Conservation (phyloP, 2,888 invertebrate species). For the Andrena fulva region DNA sequence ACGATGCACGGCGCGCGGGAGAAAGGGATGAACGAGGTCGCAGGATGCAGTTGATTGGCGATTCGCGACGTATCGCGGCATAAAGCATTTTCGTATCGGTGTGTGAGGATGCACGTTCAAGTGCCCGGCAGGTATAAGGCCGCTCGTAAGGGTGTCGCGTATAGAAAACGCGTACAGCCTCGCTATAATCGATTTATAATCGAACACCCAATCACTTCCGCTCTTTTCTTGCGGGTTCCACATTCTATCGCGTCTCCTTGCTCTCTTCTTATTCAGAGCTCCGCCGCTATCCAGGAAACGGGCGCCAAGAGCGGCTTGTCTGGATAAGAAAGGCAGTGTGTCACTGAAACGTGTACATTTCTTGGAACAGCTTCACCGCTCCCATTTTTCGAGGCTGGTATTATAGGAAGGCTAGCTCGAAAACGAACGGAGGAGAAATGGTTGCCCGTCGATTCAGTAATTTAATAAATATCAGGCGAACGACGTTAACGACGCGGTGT, state of each 20-base stretch:
- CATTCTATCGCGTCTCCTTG: too few species aligned
- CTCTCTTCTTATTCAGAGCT: too few species aligned
- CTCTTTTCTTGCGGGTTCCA: too few species aligned
- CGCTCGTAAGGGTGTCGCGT: neutral
- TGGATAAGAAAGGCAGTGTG: too few species aligned
- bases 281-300: too few species aligned
- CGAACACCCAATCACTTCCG: too few species aligned
- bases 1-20: slow-evolving; percentile 18
- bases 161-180: too few species aligned
- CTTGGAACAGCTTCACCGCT: neutral
- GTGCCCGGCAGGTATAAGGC: neutral
- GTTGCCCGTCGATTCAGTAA: slow-evolving; percentile 34
- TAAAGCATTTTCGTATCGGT: slow-evolving; percentile 27
- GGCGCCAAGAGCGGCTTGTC: too few species aligned
- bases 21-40: slow-evolving; percentile 70
- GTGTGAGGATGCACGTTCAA: slow-evolving; percentile 8
- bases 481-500: slow-evolving; percentile 53
- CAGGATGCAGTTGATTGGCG: slow-evolving; percentile 77
- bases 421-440: neutral
- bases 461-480: slow-evolving; percentile 59
- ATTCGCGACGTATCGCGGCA: slow-evolving; percentile 56
- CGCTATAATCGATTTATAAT: too few species aligned
- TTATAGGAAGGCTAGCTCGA: neutral
- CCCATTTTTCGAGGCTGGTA: neutral
- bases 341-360: too few species aligned